Percentiles rank a stretch among this genome's conserved stretches.
Conservation (phyloP, 2,113 vertebrate species). For the Lampris megalopsis region DNA sequence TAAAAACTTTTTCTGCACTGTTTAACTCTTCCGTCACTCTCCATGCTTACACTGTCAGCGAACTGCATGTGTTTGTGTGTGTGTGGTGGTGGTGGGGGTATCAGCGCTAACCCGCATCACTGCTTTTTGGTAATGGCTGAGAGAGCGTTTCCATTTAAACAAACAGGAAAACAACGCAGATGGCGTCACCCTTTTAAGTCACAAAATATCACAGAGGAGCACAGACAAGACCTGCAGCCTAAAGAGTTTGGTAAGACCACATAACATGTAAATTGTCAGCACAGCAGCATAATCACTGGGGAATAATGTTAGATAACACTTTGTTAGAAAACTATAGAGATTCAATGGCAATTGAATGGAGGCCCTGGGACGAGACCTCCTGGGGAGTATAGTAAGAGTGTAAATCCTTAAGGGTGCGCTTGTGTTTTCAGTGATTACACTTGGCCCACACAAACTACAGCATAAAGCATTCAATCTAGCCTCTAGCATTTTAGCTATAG, state of each 20-base stretch:
- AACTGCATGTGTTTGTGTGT: too few relatives aligned
- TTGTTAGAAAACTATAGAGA: conserved; percentile 13
- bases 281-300: conserved; percentile 11
- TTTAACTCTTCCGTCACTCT: too few relatives aligned
- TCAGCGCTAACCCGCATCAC: too few relatives aligned
- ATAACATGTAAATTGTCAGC: neutral
- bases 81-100: too few relatives aligned
- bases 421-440: conserved; percentile 9
- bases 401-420: conserved; percentile 11
- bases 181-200: too few relatives aligned
- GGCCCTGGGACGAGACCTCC: conserved; percentile 11
- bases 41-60: too few relatives aligned
- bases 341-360: neutral
- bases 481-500: neutral
- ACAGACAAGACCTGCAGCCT: neutral
- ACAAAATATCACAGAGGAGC: too few relatives aligned
- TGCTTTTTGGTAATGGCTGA: too few relatives aligned
- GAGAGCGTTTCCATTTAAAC: too few relatives aligned
- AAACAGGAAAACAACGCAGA: too few relatives aligned
- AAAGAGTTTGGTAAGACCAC: neutral
- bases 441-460: neutral
- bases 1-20: too few relatives aligned
- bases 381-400: neutral
- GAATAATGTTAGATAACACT: conserved; percentile 16
- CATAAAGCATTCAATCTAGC: neutral